Conservation (phyloP, 2,113 vertebrate genomes). For the Hippopotamus amphibius region DNA sequence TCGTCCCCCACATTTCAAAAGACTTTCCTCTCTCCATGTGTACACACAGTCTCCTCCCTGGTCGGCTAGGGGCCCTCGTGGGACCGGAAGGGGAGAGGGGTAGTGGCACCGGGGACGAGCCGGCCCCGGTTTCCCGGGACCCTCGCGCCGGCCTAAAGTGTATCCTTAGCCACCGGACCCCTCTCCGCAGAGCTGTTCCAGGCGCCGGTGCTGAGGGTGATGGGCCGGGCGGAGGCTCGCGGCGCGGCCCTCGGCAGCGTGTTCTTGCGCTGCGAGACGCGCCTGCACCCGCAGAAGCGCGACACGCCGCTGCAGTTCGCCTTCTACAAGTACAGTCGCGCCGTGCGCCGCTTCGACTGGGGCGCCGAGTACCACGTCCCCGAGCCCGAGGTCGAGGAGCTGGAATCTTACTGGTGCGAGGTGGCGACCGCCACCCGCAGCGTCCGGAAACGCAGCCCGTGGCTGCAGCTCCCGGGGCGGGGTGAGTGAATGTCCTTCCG, state of each 20-base stretch:
- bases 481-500: slow-evolving; percentile 50
- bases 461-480: slow-evolving; percentile 37
- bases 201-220: slow-evolving; percentile 50
- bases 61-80: not conserved
- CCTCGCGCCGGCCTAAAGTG: rapidly evolving
- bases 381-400: slow-evolving; percentile 59
- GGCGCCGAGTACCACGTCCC: slow-evolving; percentile 60
- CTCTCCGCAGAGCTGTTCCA: slow-evolving; percentile 76
- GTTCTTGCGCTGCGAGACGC: slow-evolving; percentile 76
- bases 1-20: not conserved
- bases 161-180: not conserved
- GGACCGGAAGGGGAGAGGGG: not conserved
- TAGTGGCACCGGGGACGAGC: not conserved
- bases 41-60: not conserved
- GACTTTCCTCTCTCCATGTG: not conserved
- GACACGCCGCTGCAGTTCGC: slow-evolving; percentile 77
- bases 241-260: slow-evolving; percentile 34
- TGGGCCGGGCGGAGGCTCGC: not conserved
- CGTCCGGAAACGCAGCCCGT: slow-evolving; percentile 77
- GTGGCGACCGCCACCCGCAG: slow-evolving; percentile 72
- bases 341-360: slow-evolving; percentile 73
- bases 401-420: slow-evolving; percentile 78
- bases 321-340: slow-evolving; percentile 80
- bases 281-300: slow-evolving; percentile 72
- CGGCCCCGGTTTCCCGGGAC: not conserved